Evolutionary conservation across 2,888 invertebrate species (phyloP), one percentile per base, ranked within the genome.

Genomic region (Orchesellides sinensis): DNA sequence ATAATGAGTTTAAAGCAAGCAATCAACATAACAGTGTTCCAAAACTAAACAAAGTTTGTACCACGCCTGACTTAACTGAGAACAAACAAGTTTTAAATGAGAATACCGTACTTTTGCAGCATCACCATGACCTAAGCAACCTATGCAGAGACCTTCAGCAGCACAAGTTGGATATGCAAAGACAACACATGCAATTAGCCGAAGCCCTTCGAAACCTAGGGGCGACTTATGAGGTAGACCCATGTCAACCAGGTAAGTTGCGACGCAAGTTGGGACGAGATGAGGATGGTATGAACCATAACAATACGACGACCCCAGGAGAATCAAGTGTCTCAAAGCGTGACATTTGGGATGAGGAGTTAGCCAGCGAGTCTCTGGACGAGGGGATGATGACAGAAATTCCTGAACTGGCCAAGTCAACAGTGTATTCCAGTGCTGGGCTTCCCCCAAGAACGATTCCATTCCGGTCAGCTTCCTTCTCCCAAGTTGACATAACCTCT

Each of bases 391-490:
- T 79, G 35, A 49, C 72, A 56, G 79, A 79, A 72, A 49, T 72
- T n/a, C 54, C 79, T 54, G 79, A 79, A 45, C 69, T 78, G 23
- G 23, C 45, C 29, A 45, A 59, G 14, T 52, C 61, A 10, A 52
- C 35, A 17, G 35, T 47, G 66, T 77, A 68, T 40, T 65, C 79
- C 54, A 72, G 66, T 63, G 3, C 21, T n/a, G 83, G 77, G 32
- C 79, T 85, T 32, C 69, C 80, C 52, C 66, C 79, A 89, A 92
- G 93, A 89, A 92, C 93, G 83, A 93, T 94, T 88, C 95, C 96
- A 1, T 94, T 94, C 89, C 93, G 96, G 47, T 96, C 96, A 89
- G 95, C 96, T 5, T 96, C 96, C 6, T 96, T 96, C 89, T 96
- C 96, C 0, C 96, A 96, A 90, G 95, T 95, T 84, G 96, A 96